Conservation (phyloP, 53 echinoderm and acorn worm species). For the Astropecten irregularis region DNA sequence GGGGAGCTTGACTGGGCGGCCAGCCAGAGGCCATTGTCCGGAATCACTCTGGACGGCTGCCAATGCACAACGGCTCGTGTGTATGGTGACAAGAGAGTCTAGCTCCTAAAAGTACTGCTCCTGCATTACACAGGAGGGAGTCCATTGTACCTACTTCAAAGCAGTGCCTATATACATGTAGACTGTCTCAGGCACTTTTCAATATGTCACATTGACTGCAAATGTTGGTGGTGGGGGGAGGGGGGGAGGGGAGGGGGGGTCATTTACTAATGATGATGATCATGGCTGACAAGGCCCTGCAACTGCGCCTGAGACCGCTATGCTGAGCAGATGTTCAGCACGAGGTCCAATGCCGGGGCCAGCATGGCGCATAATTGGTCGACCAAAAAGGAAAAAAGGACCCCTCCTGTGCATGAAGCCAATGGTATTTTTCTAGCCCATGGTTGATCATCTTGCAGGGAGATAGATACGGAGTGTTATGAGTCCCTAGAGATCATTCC, state of each 20-base stretch:
- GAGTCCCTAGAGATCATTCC: neutral
- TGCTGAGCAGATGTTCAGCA: constrained; percentile 41
- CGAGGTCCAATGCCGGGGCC: neutral
- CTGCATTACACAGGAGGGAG: neutral
- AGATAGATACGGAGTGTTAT: neutral
- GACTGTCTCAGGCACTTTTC: neutral
- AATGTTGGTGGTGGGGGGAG: neutral
- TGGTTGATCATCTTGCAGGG: neutral
- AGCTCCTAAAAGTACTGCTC: neutral
- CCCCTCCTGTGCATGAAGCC: neutral
- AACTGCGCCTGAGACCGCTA: neutral
- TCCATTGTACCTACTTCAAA: neutral
- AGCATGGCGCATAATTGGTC: constrained; percentile 5
- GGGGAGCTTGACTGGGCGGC: neutral
- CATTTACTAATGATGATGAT: constrained; percentile 3
- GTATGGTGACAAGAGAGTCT: neutral
- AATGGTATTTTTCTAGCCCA: neutral
- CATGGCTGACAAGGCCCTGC: neutral
- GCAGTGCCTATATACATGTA: neutral
- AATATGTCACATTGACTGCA: constrained; percentile 18
- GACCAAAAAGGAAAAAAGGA: neutral
- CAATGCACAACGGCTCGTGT: neutral
- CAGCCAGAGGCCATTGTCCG: constrained; percentile 8
- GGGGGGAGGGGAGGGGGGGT: neutral
- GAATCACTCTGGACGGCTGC: neutral